A percentile compares a stretch with the other conserved stretches of the same genome.
These are phyloP conservation scores for Euspilapteryx auroguttella DNA, from an alignment of 2,888 invertebrate species.

Conservation along the genomic window DNA sequence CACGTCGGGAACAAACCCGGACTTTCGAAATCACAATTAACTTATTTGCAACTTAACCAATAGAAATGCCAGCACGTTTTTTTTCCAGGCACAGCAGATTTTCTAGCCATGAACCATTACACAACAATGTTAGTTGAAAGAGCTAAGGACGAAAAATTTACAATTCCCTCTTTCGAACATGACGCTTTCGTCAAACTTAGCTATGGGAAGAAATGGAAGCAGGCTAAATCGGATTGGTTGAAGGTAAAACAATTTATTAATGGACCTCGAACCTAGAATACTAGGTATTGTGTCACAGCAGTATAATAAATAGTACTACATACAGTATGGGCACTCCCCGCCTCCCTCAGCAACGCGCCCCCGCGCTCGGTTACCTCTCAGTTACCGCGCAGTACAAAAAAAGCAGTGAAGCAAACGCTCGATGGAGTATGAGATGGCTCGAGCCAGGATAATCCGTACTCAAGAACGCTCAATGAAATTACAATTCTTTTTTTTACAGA, in stretches of 20 bases:
- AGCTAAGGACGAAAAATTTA: constrained; percentile 4
- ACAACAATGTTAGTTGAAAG: constrained; percentile 22
- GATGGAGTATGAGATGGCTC: too few species aligned
- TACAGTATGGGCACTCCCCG: too few species aligned
- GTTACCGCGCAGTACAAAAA: too few species aligned
- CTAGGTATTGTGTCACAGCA: background rate
- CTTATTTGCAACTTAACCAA: too few species aligned
- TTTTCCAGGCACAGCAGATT: constrained; percentile 36
- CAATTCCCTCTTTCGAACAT: constrained; percentile 15
- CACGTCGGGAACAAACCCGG: too few species aligned
- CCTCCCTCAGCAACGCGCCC: background rate
- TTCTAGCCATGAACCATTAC: constrained; percentile 45
- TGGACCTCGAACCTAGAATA: constrained; percentile 4
- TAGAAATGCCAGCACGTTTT: too few species aligned
- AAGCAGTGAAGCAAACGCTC: background rate
- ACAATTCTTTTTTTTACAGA: constrained; percentile 14
- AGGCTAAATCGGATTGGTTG: constrained; percentile 24
- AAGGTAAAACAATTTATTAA: constrained; percentile 14
- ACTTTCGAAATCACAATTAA: too few species aligned
- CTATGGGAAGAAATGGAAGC: constrained; percentile 21
- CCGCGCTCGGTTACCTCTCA: too few species aligned
- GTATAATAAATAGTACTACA: too few species aligned
- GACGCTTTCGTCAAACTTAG: constrained; percentile 19
- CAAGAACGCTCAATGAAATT: background rate
- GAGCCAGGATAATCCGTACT: too few species aligned